Evolutionary conservation across 2,797 vertebrate species (phyloP), one percentile per base, ranked within the genome.

Genomic region (Enteromius fasciolatus): DNA sequence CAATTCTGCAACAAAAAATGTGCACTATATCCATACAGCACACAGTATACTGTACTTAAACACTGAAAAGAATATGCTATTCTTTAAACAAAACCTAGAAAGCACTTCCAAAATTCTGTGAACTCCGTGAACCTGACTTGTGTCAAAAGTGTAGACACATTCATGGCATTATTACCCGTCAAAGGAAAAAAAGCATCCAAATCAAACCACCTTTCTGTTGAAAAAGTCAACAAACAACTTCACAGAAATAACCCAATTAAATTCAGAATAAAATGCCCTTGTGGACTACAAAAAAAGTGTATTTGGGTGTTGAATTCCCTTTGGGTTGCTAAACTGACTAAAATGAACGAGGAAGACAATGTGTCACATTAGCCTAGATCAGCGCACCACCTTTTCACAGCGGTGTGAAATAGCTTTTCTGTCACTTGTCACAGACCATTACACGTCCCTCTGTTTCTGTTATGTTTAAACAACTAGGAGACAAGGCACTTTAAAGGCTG

Each of bases 361-460:
- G 57, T 31, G 33, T 46, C 39, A 52, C 63, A 79, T 76, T 82
- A 81, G 67, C 54, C 76, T 48, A 74, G 64, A 85, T 85, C 52
- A 67, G 23, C 33, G 17, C 12, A 14, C 39, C 48, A 79, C 68
- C 78, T 69, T 85, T 85, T 68, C 44, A 70, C 59, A 69, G 61
- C 14, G 6, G n/a, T 66, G 72, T 59, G 36, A 76, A 82, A 76
- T 76, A 66, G 41, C 36, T 66, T 52, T 85, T 75, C 50, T 74
- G 59, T 67, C 67, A 74, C 78, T 78, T 25, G 25, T 70, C 63
- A 68, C 41, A 18, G 18, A 66, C 17, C 54, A 36, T 63, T 48
- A 73, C 41, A 81, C 76, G 33, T 64, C 66, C 36, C 5, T 66
- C 25, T 12, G 25, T 78, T 73, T 66, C 36, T 36, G 63, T 52